phyloP scores from a whole-genome alignment of 2,888 invertebrate genomes.

The Drosophila neonasuta region DNA sequence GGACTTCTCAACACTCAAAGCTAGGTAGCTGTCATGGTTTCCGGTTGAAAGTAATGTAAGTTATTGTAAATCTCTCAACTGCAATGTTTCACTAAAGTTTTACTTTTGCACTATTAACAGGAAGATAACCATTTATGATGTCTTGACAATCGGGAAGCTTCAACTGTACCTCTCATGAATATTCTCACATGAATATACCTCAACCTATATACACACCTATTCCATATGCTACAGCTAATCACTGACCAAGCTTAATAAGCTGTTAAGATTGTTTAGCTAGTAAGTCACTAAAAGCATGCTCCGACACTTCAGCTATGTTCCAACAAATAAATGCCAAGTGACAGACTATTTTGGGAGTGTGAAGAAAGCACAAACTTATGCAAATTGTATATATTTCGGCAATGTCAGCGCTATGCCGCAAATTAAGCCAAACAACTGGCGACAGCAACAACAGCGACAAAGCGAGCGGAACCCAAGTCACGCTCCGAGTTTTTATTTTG shows the following conservation, averaged over 20 bases:
- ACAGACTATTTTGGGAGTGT: neutral
- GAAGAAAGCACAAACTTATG: constrained; percentile 13
- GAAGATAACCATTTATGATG: too few species aligned
- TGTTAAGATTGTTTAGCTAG: constrained; percentile 49
- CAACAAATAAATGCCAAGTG: constrained; percentile 56
- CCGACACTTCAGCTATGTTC: constrained; percentile 12
- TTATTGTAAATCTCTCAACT: too few species aligned
- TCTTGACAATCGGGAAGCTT: too few species aligned
- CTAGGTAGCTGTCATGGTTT: neutral
- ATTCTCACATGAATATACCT: too few species aligned
- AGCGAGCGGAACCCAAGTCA: constrained; percentile 54
- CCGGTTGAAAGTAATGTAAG: neutral
- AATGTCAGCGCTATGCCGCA: constrained; percentile 50
- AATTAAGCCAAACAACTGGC: constrained; percentile 31
- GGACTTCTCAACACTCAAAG: neutral
- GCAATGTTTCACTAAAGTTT: neutral
- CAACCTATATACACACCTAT: too few species aligned
- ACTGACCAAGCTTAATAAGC: constrained; percentile 16
- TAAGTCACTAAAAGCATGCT: constrained; percentile 42
- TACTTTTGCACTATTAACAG: too few species aligned
- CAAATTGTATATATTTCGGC: constrained; percentile 16
- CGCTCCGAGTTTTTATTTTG: constrained; percentile 48
- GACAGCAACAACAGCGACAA: constrained; percentile 12
- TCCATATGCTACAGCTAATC: constrained; percentile 7
- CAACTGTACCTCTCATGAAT: too few species aligned